phyloP scores from a whole-genome alignment of 2,888 invertebrate genomes.

The Arctia plantaginis region DNA sequence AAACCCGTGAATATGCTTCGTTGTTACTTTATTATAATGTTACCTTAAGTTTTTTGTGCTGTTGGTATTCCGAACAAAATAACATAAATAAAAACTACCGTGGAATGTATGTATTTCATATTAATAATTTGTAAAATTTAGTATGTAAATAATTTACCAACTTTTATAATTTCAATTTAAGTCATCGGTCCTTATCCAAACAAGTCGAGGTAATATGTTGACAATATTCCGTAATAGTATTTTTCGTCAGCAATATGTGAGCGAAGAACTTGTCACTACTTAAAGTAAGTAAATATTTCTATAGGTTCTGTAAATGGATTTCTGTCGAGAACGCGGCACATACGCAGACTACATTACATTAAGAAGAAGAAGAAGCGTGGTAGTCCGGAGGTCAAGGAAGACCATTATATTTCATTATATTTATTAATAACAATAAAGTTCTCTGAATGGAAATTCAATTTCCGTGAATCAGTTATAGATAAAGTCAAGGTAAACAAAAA shows the following conservation, averaged over 20 bases:
- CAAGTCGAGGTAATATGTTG: neutral
- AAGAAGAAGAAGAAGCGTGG: neutral
- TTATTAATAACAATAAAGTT: too few relatives aligned
- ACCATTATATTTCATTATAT: neutral
- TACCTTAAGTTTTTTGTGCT: too few relatives aligned
- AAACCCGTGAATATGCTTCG: too few relatives aligned
- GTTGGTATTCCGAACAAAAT: too few relatives aligned
- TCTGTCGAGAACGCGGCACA: neutral
- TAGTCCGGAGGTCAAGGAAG: neutral
- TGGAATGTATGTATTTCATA: too few relatives aligned
- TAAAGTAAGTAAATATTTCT: conserved; percentile 1
- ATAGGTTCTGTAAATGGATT: neutral
- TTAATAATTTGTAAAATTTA: too few relatives aligned
- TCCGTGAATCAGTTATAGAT: too few relatives aligned
- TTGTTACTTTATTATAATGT: too few relatives aligned
- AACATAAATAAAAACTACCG: too few relatives aligned
- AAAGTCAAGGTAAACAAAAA: too few relatives aligned
- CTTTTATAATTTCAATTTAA: neutral
- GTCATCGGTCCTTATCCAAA: neutral
- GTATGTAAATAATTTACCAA: neutral
- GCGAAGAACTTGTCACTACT: neutral
- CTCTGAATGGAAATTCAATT: too few relatives aligned
- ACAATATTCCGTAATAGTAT: neutral
- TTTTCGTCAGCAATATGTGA: neutral
- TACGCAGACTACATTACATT: neutral